Evolutionary conservation across 1,140 invertebrate genomes (phyloP), one percentile per base, ranked within the genome.

Genomic region (Hycleus phaleratus): DNA sequence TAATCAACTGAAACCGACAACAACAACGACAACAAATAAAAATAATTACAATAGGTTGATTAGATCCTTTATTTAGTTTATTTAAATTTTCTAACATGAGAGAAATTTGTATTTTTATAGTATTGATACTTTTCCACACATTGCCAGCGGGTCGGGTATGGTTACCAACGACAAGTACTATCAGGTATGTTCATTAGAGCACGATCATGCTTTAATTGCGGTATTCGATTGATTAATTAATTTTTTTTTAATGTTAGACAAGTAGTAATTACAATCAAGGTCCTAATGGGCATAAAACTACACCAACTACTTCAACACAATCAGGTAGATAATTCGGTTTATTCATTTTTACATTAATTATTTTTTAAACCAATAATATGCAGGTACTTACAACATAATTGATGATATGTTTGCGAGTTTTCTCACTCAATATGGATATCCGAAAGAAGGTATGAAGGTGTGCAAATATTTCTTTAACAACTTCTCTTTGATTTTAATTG

Each of bases 351-450:
- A 18, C 18, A 12, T 12, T 12, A 18, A 18, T 18, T 18, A 18
- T 1, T 18, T 18, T 1, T 18, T 18, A 18, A 18, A 18, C 18
- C 18, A 18, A 18, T 18, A 18, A 18, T 18, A 45, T 12, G 32
- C 54, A 67, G 66, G 66, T 67, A 49, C 66, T 46, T 67, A 59
- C 65, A 63, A 56, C 60, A 59, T 67, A 58, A 61, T 67, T 59
- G 63, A 67, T 59, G 66, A 67, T 62, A 67, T 67, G 63, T 63
- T 65, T 49, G 59, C 63, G 56, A 67, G 65, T 65, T 61, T 65
- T 47, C 59, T 67, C 50, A 65, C 57, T 46, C 63, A 67, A 44
- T 67, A 65, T 59, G 66, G 59, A 61, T 61, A 61, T 59, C 54
- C 63, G 44, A 63, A 65, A 57, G 48, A 59, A 63, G 62, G 62